Base-by-base conservation (phyloP, 2,113 vertebrate species). In the Mirza zaza region DNA sequence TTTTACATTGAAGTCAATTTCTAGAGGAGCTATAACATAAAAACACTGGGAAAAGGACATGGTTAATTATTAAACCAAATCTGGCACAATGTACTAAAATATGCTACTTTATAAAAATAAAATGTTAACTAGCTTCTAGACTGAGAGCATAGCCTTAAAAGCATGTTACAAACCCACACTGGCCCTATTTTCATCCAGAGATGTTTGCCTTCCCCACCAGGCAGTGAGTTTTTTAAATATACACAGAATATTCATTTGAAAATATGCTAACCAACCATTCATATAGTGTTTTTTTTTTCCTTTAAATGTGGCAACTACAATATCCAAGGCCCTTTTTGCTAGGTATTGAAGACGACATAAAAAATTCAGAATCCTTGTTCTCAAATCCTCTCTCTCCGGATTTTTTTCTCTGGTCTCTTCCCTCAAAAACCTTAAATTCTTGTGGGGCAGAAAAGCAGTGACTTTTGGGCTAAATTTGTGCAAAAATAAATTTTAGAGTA, bases 1-100 rank as follows among this genome's bases (percentile, higher is more conserved):
- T 91, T 96, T 94, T 5, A 14, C 59, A 94, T n/a, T 79, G 87
- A 96, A 98, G 87, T 95, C 92, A 96, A 96, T 87, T 98, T 98
- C 50, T 85, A 20, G 91, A 95, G 97, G 63, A 94, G 82, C n/a
- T 86, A 89, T 59, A 50, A 91, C 68, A 81, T 50, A 87, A 70
- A 94, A 93, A 96, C 73, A 91, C 32, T 36, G 3, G 82, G 52
- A 42, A 94, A 95, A 57, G 50, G 63, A 61, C 52, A 18, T 2
- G 3, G 42, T 89, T 86, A 92, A 93, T 96, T 91, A 73, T 65
- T 80, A 87, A 96, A 79, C 79, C 45, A 57, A 65, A 97, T 14
- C 76, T 77, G 96, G 97, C 97, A 94, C 67, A 97, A 97, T 82
- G 92, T 39, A 92, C 95, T 92, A 68, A 96, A 0, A 81, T 75